Evolutionary conservation across 2,888 invertebrate species (phyloP), one percentile per base, ranked within the genome.

Genomic region (Branchellion lobata): DNA sequence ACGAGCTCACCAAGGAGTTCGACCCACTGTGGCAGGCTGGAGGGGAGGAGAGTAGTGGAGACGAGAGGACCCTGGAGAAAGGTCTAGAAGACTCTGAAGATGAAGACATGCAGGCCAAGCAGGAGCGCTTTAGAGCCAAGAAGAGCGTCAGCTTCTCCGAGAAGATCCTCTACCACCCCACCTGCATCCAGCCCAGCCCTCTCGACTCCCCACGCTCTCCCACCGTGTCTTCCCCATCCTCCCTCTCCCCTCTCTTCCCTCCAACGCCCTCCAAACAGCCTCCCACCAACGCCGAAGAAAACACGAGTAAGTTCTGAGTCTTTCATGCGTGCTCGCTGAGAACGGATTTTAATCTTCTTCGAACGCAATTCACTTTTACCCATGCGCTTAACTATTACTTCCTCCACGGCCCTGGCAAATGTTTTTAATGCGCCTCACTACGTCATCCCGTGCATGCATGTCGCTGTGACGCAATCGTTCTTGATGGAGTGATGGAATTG

Each of bases 101-200:
- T 34, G 65, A 65, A 1, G 21, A 61, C 24, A 61, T 36, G 36
- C 68, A 78, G 8, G 57, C 33, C 14, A 57, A 75, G n/a, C 61
- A 72, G 24, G 80, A 77, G 24, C 40, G 51, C 1, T 80, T 79
- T 78, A 77, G 80, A 51, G 80, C 81, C 51, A 83, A 83, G 81
- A 87, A 86, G 82, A 84, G 86, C 75, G 86, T 86, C 65, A 86
- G 86, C 80, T 87, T 87, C 83, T 86, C 86, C 0, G 85, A 86
- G 36, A 85, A 86, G 81, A 86, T 87, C 36, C 86, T 85, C 27
- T 86, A 86, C 83, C 86, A 86, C 80, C 86, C 86, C 1, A 82
- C 80, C 18, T 51, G 73, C 47, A 29, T 78, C 72, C 27, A 78
- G n/a, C 24, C 36, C 75, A 78, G 81, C 74, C 76, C 81, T 27